Percentiles rank a stretch among this genome's conserved stretches.
phyloP scores from a whole-genome alignment of 2,888 invertebrate species.

The Polietes domitor region DNA sequence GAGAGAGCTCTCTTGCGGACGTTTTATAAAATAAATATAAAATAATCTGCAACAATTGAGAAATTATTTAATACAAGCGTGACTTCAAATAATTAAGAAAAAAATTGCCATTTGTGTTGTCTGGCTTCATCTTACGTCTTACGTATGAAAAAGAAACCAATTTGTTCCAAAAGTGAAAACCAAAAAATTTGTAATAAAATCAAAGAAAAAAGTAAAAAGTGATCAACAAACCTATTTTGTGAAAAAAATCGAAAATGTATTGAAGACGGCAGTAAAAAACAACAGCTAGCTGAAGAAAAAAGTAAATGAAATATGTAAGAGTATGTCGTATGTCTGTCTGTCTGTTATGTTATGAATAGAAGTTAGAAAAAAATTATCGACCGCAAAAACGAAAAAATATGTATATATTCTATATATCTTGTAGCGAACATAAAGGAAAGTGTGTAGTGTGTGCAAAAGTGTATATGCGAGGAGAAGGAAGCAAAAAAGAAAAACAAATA shows the following conservation, averaged over 20 bases:
- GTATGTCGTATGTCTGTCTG: background rate
- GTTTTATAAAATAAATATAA: no score
- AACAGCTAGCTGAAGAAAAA: conserved; percentile 14
- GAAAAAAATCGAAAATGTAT: background rate
- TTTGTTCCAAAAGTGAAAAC: no score
- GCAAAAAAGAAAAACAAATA: background rate
- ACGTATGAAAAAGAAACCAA: no score
- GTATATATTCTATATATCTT: conserved; percentile 47
- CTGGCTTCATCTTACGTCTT: no score
- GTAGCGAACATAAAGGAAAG: background rate
- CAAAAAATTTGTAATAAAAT: no score
- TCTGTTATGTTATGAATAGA: background rate
- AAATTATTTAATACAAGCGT: no score
- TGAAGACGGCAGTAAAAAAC: background rate
- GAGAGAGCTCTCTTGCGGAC: no score
- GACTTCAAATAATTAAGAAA: no score
- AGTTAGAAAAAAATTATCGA: conserved; percentile 56
- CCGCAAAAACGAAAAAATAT: conserved; percentile 55
- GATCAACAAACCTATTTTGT: background rate
- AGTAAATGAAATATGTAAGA: conserved; percentile 28
- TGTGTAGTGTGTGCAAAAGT: conserved; percentile 7
- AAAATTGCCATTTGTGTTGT: no score
- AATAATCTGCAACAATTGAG: no score
- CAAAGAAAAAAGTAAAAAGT: conserved; percentile 8
- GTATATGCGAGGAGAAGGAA: background rate